These are phyloP conservation scores for Melanchra persicariae DNA, from an alignment of 2,888 invertebrate genomes.

Conservation along the genomic window DNA sequence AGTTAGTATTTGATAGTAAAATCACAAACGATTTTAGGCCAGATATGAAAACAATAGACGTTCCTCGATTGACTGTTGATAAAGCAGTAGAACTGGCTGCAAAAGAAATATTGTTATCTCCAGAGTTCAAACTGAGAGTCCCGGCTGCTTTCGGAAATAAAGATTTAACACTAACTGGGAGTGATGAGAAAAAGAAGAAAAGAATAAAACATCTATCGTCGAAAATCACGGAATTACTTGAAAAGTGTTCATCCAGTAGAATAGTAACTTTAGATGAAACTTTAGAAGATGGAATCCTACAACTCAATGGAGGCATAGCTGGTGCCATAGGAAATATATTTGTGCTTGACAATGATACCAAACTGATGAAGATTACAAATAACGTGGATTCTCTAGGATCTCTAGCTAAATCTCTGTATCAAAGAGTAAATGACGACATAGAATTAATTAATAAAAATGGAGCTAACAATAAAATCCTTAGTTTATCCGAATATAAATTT, in stretches of 20 bases:
- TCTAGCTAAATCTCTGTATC: conserved; percentile 26
- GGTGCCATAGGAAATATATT: conserved; percentile 52
- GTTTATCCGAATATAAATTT: conserved; percentile 14
- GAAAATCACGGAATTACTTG: neutral
- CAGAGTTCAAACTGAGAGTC: conserved; percentile 41
- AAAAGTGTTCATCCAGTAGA: neutral
- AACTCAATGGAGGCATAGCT: conserved; percentile 43
- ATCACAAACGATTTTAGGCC: conserved; percentile 2
- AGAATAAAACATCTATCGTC: neutral
- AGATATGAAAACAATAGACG: conserved; percentile 19
- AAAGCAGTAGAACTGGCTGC: conserved; percentile 44
- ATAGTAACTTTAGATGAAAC: conserved; percentile 42
- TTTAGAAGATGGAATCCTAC: conserved; percentile 26
- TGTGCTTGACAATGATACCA: conserved; percentile 25
- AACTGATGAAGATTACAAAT: conserved; percentile 41
- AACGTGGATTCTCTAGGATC: conserved; percentile 10
- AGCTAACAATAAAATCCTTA: neutral
- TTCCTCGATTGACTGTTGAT: conserved; percentile 19
- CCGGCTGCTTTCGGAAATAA: conserved; percentile 56
- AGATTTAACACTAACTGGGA: conserved; percentile 51
- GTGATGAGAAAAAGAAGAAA: neutral
- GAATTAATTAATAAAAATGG: neutral
- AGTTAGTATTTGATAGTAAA: conserved; percentile 30
- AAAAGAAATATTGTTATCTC: conserved; percentile 24
- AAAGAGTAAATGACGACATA: neutral